Conservation (phyloP, 2,797 vertebrate species). For the Eulemur coronatus region DNA sequence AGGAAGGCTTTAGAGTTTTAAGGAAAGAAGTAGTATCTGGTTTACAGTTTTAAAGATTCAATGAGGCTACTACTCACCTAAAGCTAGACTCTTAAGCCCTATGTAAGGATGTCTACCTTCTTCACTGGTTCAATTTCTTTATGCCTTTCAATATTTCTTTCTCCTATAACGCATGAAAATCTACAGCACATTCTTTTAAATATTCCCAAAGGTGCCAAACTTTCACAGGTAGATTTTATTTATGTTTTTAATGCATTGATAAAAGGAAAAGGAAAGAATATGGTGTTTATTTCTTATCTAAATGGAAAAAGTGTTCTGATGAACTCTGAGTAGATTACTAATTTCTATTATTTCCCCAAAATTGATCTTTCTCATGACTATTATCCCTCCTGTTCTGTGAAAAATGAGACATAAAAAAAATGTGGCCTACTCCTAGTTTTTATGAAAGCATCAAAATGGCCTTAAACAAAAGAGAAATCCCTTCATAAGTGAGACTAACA, state of each 20-base stretch:
- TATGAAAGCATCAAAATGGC: not conserved
- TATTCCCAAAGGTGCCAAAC: not conserved
- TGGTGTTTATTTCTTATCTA: not conserved
- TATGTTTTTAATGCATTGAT: not conserved
- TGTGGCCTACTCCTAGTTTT: not conserved
- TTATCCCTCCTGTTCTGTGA: not conserved
- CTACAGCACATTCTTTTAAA: not conserved
- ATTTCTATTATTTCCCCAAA: not conserved
- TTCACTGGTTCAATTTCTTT: not conserved
- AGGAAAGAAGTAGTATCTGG: not conserved
- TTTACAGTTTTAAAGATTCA: not conserved
- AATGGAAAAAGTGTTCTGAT: not conserved
- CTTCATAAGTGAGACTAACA: not conserved
- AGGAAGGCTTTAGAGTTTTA: not conserved
- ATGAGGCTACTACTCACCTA: not conserved
- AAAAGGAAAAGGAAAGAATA: not conserved
- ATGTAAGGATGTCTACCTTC: not conserved
- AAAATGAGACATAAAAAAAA: not conserved
- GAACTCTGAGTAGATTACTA: not conserved
- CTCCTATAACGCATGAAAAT: not conserved
- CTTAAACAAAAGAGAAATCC: not conserved
- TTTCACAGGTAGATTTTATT: not conserved
- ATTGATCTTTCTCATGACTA: not conserved
- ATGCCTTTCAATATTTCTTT: not conserved
- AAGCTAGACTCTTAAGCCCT: not conserved